These are phyloP conservation scores for Hormiphora californensis DNA, from an alignment of 37 sponge, comb jelly and placozoan species.

Conservation along the genomic window DNA sequence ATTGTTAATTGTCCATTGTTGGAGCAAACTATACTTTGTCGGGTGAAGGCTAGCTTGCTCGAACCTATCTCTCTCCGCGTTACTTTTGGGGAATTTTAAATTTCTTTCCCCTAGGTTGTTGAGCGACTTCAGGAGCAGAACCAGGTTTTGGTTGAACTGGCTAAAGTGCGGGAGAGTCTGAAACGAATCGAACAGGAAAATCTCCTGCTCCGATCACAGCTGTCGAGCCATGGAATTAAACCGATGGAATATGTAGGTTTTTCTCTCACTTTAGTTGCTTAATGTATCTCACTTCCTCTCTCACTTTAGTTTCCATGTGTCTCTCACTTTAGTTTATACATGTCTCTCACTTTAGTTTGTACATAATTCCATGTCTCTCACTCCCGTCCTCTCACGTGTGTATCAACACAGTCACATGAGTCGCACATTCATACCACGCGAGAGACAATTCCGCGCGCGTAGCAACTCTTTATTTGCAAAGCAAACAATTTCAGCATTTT, in stretches of 20 bases:
- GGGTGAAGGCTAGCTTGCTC: too few relatives aligned
- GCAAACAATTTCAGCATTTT: too few relatives aligned
- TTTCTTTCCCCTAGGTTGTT: background rate
- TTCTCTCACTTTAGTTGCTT: background rate
- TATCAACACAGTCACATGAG: too few relatives aligned
- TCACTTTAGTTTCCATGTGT: too few relatives aligned
- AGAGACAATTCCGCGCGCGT: too few relatives aligned
- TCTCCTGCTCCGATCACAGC: background rate
- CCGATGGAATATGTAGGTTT: conserved; percentile 48
- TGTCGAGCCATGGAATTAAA: conserved; percentile 28
- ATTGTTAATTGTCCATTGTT: too few relatives aligned
- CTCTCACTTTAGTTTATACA: background rate
- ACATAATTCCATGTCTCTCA: background rate
- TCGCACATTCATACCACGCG: too few relatives aligned
- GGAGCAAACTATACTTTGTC: too few relatives aligned
- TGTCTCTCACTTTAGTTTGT: background rate
- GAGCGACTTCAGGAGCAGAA: conserved; percentile 47
- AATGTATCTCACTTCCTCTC: background rate
- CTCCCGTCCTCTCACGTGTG: background rate
- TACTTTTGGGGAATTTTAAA: background rate
- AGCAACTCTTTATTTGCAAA: too few relatives aligned
- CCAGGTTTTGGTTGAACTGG: conserved; percentile 30
- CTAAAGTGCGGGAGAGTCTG: conserved; percentile 19
- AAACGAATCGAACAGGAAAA: conserved; percentile 53
- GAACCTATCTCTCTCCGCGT: background rate